These are phyloP conservation scores for Phalacrocorax carbo DNA, from an alignment of 2,113 vertebrate species.

Conservation along the genomic window DNA sequence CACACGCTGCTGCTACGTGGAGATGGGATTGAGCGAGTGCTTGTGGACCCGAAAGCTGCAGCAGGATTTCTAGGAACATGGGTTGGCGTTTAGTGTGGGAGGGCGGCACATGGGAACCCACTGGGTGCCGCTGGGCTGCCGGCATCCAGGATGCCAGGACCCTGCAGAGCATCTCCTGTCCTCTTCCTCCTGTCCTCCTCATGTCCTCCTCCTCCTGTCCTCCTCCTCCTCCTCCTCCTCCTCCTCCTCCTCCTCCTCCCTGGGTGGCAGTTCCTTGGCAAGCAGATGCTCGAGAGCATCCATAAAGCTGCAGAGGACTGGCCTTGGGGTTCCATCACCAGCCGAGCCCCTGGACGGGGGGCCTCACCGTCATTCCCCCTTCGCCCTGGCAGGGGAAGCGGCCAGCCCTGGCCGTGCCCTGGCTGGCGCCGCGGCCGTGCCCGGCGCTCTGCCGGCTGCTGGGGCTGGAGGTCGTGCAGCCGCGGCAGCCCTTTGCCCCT, in stretches of 20 bases:
- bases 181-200: not conserved
- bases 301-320: not conserved
- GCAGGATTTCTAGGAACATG: not conserved
- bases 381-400: not conserved
- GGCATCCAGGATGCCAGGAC: accelerated
- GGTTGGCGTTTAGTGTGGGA: not conserved
- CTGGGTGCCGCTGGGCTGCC: accelerated
- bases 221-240: not conserved
- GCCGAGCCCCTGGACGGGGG: accelerated
- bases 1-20: accelerated
- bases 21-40: accelerated
- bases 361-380: not conserved
- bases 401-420: not conserved
- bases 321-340: not conserved
- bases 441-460: not conserved
- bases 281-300: not conserved
- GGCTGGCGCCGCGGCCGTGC: not conserved
- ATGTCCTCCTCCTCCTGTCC: not conserved
- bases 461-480: not conserved
- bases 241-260: not conserved
- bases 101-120: accelerated
- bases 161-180: not conserved
- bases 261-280: not conserved
- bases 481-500: not conserved
- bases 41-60: accelerated